Conservation (phyloP, 2,888 invertebrate genomes). For the Thymelicus sylvestris region DNA sequence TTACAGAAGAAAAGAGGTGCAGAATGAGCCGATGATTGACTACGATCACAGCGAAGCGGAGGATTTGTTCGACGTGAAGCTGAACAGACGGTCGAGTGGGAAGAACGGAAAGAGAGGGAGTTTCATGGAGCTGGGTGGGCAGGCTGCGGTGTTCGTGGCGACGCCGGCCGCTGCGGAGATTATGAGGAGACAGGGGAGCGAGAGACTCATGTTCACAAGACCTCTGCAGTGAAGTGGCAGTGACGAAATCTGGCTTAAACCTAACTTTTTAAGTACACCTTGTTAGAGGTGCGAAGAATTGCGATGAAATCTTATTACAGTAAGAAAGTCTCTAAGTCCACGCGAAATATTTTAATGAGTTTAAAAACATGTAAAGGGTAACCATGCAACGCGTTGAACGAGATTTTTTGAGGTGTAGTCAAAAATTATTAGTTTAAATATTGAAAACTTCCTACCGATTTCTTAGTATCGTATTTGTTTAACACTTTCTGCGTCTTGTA, state of each 20-base stretch:
- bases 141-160: constrained; percentile 73
- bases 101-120: constrained; percentile 60
- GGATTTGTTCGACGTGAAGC: constrained; percentile 73
- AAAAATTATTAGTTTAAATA: too few species aligned
- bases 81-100: constrained; percentile 64
- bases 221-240: constrained; percentile 50
- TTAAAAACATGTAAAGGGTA: too few species aligned
- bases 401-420: too few species aligned
- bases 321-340: too few species aligned
- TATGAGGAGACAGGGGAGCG: constrained; percentile 76
- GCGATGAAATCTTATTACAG: neutral
- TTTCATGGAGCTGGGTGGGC: constrained; percentile 72
- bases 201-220: constrained; percentile 70
- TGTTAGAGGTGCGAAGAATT: neutral
- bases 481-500: too few species aligned
- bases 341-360: too few species aligned
- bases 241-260: neutral
- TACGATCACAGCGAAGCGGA: constrained; percentile 80
- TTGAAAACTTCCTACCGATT: neutral
- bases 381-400: too few species aligned
- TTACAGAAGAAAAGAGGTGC: constrained; percentile 65
- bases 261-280: neutral
- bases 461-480: neutral
- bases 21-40: constrained; percentile 76
- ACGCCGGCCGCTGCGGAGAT: constrained; percentile 76